Base-by-base conservation (phyloP, 2,797 vertebrate species). In the Enteromius fasciolatus region DNA sequence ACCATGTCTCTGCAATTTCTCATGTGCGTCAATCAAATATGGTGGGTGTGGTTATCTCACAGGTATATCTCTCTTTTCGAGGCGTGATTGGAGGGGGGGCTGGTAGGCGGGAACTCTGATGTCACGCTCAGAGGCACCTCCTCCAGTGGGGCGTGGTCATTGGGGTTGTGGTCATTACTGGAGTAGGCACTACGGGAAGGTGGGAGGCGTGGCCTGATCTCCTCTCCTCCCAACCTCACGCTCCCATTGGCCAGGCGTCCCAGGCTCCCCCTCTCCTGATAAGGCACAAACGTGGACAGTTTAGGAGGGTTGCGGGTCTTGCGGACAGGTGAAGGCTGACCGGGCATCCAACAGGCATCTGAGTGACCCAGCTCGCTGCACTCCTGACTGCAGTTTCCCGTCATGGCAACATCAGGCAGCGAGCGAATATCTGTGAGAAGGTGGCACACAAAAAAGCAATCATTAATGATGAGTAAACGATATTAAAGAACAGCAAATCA, bases 261-360 rank as follows among this genome's bases (percentile, higher is more conserved):
- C 95, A 98, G 96, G 93, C 97, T 98, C 94, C 97, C 97, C 95
- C 97, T 97, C 94, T 99, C 98, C 96, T 99, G 98, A 96, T 99
- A 99, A 99, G 98, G 98, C 98, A 99, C 98, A 94, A 99, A 99
- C 94, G 98, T 99, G 94, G 98, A 99, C 94, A 99, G 97, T 96
- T 99, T 99, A 92, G 98, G 98, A 93, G 95, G 95, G 87, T 96
- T 98, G 95, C 97, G 97, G 92, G 96, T 95, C 96, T 98, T 98
- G 92, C 96, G 97, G 87, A 96, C 95, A 23, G 98, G 98, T 89
- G 98, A 99, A 75, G 98, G 97, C 92, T 99, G 97, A 87, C 98
- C 98, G 0, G 98, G 98, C 98, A 99, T 99, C 98, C 98, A 99
- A 95, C 98, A 99, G 84, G 97, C 96, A 76, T 99, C 98, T 0